Evolutionary conservation across 2,113 vertebrate species (phyloP).

Genomic region (Aviceda subcristata): DNA sequence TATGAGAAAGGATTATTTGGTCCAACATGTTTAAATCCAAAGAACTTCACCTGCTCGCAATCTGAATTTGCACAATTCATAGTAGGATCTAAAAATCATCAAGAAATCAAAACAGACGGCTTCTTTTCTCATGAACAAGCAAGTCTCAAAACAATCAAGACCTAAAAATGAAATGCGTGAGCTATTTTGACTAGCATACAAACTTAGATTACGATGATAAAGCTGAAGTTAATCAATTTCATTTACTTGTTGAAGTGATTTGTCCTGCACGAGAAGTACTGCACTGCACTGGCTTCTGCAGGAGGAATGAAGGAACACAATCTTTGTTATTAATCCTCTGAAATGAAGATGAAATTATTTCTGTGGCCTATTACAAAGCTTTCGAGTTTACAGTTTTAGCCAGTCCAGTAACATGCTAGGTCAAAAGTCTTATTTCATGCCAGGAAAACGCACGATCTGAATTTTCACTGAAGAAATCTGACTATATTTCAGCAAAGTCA

Average conservation of each 20-base stretch:
- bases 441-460: neutral
- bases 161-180: neutral
- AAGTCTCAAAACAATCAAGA: slow-evolving; percentile 37
- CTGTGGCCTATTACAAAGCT: neutral
- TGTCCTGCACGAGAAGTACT: neutral
- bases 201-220: slow-evolving; percentile 22
- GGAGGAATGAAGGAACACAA: neutral
- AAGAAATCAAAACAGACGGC: slow-evolving; percentile 30
- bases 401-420: neutral
- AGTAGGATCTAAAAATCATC: neutral
- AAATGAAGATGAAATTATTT: slow-evolving; percentile 10
- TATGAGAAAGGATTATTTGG: neutral
- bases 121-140: slow-evolving; percentile 5
- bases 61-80: neutral
- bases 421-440: neutral
- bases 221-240: slow-evolving; percentile 33
- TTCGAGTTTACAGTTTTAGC: neutral
- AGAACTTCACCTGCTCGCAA: neutral
- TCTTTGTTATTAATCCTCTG: neutral
- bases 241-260: slow-evolving; percentile 13
- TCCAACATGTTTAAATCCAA: neutral
- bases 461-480: neutral
- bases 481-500: neutral
- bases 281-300: neutral
- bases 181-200: slow-evolving; percentile 35